A percentile compares a stretch with the other conserved stretches of the same genome.
Conservation (phyloP, 1,140 invertebrate genomes). For the Anastatus disparis region DNA sequence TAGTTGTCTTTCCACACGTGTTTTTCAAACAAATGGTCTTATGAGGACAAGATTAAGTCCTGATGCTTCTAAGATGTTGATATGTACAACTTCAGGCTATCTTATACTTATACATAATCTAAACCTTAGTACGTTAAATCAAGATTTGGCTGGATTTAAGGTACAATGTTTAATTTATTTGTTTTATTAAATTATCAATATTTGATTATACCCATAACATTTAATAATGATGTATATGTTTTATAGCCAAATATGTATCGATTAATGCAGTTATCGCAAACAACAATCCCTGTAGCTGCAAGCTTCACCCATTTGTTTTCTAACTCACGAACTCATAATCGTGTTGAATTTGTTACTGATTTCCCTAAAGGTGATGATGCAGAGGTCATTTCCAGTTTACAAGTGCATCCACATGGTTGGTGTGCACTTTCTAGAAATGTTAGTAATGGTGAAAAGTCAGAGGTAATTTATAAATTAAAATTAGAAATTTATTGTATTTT, state of each 20-base stretch:
- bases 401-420: conserved; percentile 93
- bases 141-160: conserved; percentile 88
- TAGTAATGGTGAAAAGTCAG: conserved; percentile 84
- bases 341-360: conserved; percentile 90
- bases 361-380: conserved; percentile 88
- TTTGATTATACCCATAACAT: not conserved
- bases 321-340: conserved; percentile 77
- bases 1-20: conserved; percentile 80
- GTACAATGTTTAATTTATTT: conserved; percentile 60
- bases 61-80: conserved; percentile 86
- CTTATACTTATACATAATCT: conserved; percentile 91
- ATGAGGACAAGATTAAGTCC: conserved; percentile 90
- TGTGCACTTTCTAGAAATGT: conserved; percentile 88
- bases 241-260: conserved; percentile 86
- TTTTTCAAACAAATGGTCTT: conserved; percentile 84
- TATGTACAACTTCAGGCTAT: conserved; percentile 90
- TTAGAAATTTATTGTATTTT: no score
- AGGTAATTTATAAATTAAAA: conserved; percentile 68
- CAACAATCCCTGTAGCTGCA: conserved; percentile 81
- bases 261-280: conserved; percentile 86
- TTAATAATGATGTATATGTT: not conserved
- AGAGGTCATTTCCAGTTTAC: conserved; percentile 88
- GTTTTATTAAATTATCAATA: not conserved
- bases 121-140: conserved; percentile 79
- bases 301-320: conserved; percentile 86